Evolutionary conservation across 2,888 invertebrate genomes (phyloP).

Genomic region (Octonoba sinensis): DNA sequence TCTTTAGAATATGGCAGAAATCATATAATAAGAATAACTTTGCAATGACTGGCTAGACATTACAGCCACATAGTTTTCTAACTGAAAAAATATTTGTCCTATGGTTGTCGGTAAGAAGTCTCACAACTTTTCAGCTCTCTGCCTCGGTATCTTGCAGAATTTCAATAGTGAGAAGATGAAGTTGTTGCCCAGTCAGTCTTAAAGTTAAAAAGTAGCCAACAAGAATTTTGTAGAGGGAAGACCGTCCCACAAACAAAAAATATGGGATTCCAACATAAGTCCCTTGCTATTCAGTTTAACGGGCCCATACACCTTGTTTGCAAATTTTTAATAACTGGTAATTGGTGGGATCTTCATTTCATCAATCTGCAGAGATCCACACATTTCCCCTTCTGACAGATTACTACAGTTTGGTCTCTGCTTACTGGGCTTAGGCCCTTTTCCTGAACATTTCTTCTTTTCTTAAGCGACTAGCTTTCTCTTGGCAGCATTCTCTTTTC

Average conservation of each 20-base stretch:
- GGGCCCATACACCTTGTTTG: background rate
- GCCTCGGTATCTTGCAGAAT: background rate
- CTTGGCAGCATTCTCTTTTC: too few species aligned
- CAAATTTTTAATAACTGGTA: background rate
- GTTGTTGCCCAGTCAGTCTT: too few species aligned
- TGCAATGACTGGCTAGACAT: background rate
- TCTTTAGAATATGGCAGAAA: conserved; percentile 1
- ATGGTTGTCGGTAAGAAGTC: background rate
- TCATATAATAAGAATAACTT: background rate
- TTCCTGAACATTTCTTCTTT: too few species aligned
- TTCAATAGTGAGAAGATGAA: background rate
- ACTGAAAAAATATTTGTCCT: background rate
- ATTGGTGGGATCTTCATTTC: conserved; percentile 1
- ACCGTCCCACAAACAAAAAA: background rate
- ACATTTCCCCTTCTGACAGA: background rate
- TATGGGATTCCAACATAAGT: background rate
- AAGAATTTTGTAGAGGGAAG: background rate
- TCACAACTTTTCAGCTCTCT: background rate
- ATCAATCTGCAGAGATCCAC: background rate
- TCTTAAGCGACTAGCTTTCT: too few species aligned
- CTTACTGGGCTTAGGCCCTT: too few species aligned
- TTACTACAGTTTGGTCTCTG: too few species aligned
- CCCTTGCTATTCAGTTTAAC: background rate
- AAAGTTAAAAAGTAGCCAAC: conserved; percentile 5
- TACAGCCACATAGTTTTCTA: background rate